These are phyloP conservation scores for Trichonephila clavipes DNA, from an alignment of 1,140 invertebrate species.

Conservation along the genomic window DNA sequence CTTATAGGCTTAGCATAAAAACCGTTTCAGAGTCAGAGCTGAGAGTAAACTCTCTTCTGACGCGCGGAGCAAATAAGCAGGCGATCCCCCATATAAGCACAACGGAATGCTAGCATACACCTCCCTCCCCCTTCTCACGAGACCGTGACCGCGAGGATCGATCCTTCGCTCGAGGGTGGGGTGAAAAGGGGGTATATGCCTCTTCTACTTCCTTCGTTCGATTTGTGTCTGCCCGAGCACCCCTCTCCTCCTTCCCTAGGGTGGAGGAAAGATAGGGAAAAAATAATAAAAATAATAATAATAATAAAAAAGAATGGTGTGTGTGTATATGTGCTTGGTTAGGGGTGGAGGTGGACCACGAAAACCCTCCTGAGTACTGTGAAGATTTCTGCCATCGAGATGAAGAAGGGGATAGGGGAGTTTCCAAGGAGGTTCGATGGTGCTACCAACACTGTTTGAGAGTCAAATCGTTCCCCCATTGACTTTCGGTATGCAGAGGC, in stretches of 20 bases:
- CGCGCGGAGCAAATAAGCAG: background rate
- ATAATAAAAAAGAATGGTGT: too few species aligned
- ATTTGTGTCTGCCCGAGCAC: background rate
- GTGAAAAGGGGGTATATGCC: background rate
- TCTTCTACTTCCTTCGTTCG: slow-evolving; percentile 9
- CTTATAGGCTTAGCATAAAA: background rate
- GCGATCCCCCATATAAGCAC: background rate
- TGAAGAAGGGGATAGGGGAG: too few species aligned
- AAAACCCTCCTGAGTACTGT: too few species aligned
- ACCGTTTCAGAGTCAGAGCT: background rate
- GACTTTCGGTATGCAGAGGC: too few species aligned
- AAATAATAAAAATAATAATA: too few species aligned
- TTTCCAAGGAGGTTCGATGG: too few species aligned
- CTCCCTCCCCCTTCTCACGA: background rate
- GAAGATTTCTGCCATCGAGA: too few species aligned
- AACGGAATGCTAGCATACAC: background rate
- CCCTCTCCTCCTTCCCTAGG: background rate
- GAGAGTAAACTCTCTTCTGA: background rate
- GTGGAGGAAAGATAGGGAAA: background rate
- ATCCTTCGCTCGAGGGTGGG: background rate
- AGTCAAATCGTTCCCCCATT: too few species aligned
- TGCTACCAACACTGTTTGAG: too few species aligned
- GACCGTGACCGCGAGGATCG: background rate
- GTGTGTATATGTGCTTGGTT: background rate
- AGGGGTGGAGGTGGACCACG: background rate